Evolutionary conservation across 2,113 vertebrate genomes (phyloP).

Genomic region (Rhinolophus sinicus): DNA sequence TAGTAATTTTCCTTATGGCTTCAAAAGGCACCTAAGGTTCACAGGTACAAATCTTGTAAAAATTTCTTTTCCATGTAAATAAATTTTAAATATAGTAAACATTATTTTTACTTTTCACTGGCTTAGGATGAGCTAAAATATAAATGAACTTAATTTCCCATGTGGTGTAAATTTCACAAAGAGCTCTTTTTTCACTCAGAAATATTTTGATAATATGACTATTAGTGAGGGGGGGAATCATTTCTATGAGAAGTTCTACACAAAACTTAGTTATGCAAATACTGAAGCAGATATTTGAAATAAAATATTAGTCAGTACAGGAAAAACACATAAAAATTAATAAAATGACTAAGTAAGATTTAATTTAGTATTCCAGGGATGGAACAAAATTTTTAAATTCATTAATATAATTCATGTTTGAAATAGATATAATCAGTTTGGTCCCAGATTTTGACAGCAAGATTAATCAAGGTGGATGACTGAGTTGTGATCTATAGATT

Average conservation of each 20-base stretch:
- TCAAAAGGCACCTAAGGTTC: background rate
- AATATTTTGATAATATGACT: background rate
- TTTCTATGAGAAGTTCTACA: background rate
- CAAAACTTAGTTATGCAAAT: background rate
- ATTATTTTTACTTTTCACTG: background rate
- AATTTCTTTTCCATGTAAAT: background rate
- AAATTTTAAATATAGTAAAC: background rate
- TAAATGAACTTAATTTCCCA: background rate
- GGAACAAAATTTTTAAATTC: background rate
- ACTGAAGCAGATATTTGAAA: background rate
- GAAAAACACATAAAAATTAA: constrained; percentile 43
- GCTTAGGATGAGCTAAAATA: background rate
- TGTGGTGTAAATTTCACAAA: background rate
- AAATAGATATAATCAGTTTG: background rate
- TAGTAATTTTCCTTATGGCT: background rate
- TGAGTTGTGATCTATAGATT: too few species aligned
- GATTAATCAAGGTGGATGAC: too few species aligned
- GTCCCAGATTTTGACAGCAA: too few species aligned
- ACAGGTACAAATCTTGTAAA: background rate
- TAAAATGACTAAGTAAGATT: constrained; percentile 14
- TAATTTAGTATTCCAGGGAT: background rate
- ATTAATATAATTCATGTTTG: constrained; percentile 26
- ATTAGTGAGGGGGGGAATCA: background rate
- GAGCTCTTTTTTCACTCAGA: background rate
- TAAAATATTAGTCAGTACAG: background rate